A percentile compares a stretch with the other conserved stretches of the same genome.
Evolutionary conservation across 1,140 invertebrate species (phyloP).

Genomic region (Dinoponera quadriceps): DNA sequence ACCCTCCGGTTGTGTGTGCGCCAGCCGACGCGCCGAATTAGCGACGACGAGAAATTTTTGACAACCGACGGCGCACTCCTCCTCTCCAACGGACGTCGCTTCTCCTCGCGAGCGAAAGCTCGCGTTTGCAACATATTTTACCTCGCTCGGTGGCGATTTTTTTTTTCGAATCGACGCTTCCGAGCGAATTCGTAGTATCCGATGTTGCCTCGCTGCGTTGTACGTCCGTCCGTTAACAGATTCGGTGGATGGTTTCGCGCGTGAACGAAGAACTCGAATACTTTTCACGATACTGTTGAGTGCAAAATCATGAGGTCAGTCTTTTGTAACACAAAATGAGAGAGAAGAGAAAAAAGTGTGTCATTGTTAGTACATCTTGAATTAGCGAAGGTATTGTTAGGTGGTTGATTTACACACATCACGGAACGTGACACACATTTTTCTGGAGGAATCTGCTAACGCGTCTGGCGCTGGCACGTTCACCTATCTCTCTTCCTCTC

Average conservation of each 20-base stretch:
- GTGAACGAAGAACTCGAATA: background rate
- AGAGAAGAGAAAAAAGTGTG: too few relatives aligned
- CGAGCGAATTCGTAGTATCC: background rate
- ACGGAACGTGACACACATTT: too few relatives aligned
- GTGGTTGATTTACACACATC: too few relatives aligned
- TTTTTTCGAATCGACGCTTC: background rate
- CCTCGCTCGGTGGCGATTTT: background rate
- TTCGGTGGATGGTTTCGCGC: background rate
- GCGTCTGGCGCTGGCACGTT: too few relatives aligned
- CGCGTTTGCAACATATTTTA: background rate
- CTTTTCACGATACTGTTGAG: background rate
- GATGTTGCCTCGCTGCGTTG: too few relatives aligned
- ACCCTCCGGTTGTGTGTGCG: constrained; percentile 49
- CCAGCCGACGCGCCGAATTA: constrained; percentile 63
- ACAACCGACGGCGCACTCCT: constrained; percentile 21
- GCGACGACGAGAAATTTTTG: constrained; percentile 64
- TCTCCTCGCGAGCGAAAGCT: background rate
- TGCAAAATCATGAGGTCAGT: background rate
- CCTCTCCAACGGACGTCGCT: constrained; percentile 27
- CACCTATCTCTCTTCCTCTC: background rate
- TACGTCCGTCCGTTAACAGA: background rate
- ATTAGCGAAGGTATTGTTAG: too few relatives aligned
- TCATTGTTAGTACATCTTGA: too few relatives aligned
- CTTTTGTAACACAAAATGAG: background rate
- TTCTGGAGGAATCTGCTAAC: too few relatives aligned